These are phyloP conservation scores for Margarornis squamiger DNA, from an alignment of 2,797 vertebrate genomes.

Conservation along the genomic window DNA sequence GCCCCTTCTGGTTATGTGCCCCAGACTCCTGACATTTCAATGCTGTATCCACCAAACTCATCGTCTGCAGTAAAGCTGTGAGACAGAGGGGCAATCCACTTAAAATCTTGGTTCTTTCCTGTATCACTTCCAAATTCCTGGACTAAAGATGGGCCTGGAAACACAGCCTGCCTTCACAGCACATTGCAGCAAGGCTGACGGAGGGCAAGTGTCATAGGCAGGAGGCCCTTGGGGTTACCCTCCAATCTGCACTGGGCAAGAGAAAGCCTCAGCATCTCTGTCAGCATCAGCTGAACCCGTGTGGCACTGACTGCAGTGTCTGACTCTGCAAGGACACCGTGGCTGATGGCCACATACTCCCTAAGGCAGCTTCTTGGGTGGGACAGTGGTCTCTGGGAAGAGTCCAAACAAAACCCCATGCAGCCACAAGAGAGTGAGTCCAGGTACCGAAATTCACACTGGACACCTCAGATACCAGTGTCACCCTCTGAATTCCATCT, in stretches of 20 bases:
- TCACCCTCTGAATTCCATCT: neutral
- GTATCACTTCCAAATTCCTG: neutral
- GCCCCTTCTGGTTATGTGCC: neutral
- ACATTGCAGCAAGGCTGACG: neutral
- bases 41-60: neutral
- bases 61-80: neutral
- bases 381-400: neutral
- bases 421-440: neutral
- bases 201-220: neutral
- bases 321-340: neutral
- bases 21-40: neutral
- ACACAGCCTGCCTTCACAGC: neutral
- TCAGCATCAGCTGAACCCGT: neutral
- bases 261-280: neutral
- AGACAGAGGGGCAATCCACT: neutral
- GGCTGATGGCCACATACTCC: neutral
- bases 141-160: neutral
- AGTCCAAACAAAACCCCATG: neutral
- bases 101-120: neutral
- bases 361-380: neutral
- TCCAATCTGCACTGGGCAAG: fast-evolving
- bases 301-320: fast-evolving
- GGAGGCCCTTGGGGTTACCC: neutral
- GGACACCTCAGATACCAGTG: neutral
- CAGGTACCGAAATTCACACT: neutral